Evolutionary conservation across 37 sponge, comb jelly and placozoan species (phyloP).

Genomic region (Halisarca cf. caerulea): DNA sequence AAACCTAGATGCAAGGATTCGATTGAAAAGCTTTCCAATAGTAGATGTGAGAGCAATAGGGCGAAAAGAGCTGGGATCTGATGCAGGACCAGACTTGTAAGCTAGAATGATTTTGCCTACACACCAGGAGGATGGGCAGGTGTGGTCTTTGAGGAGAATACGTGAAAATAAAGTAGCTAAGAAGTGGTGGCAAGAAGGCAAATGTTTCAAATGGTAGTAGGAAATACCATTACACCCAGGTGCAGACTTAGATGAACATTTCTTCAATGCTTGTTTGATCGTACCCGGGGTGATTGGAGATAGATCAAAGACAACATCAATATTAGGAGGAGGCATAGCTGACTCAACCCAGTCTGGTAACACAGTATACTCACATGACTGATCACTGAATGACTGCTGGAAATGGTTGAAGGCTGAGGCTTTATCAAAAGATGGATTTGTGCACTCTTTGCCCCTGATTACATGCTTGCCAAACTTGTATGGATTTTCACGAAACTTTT

Average conservation of each 20-base stretch:
- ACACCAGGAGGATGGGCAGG: not conserved
- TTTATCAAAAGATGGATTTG: too few species aligned
- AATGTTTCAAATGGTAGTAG: not conserved
- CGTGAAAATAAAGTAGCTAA: not conserved
- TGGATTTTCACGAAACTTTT: too few species aligned
- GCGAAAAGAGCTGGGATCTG: not conserved
- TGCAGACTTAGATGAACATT: constrained; percentile 13
- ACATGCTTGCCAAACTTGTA: too few species aligned
- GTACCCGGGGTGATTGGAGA: constrained; percentile 18
- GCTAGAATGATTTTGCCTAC: not conserved
- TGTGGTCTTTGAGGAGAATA: not conserved
- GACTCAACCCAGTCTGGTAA: not conserved
- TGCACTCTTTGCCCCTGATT: too few species aligned
- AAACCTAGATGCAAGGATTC: constrained; percentile 1
- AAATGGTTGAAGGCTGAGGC: not conserved
- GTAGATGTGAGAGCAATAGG: constrained; percentile 34
- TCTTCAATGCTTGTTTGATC: not conserved
- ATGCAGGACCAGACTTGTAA: not conserved
- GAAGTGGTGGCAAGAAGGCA: not conserved
- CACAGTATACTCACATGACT: not conserved
- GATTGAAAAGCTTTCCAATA: constrained; percentile 15
- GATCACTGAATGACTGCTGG: not conserved
- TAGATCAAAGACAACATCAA: not conserved
- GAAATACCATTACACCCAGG: constrained; percentile 36
- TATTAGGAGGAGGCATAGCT: not conserved